Evolutionary conservation across 2,888 invertebrate genomes (phyloP).

Genomic region (Hemaris fuciformis): DNA sequence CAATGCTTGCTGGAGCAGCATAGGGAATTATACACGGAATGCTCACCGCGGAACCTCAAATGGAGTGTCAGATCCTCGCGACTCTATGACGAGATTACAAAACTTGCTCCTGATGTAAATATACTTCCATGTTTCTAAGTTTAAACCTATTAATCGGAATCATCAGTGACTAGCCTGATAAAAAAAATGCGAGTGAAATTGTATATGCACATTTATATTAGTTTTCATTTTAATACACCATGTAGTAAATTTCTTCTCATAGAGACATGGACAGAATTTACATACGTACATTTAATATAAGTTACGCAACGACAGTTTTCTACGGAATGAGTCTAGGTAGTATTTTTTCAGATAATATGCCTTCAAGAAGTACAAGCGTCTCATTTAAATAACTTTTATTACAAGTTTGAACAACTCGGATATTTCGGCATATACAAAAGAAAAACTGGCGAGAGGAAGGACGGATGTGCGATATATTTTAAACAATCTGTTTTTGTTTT

Average conservation of each 20-base stretch:
- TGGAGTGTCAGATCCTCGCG: constrained; percentile 86
- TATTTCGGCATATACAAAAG: constrained; percentile 90
- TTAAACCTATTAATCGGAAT: no score
- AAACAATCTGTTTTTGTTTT: constrained; percentile 85
- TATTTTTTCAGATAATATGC: constrained; percentile 86
- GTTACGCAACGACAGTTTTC: no score
- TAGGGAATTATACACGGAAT: constrained; percentile 85
- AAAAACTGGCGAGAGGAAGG: constrained; percentile 88
- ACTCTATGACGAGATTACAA: constrained; percentile 71
- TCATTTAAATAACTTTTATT: constrained; percentile 85
- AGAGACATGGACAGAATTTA: no score
- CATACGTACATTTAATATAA: no score
- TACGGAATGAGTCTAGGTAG: no score
- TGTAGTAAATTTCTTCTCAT: no score
- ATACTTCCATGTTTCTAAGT: constrained; percentile 9
- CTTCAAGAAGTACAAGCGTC: constrained; percentile 94
- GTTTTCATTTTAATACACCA: no score
- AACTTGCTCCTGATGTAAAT: constrained; percentile 73
- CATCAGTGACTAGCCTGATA: no score
- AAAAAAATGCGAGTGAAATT: no score
- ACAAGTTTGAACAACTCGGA: constrained; percentile 80
- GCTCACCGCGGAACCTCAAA: constrained; percentile 79
- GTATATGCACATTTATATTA: no score
- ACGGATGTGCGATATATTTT: constrained; percentile 96
- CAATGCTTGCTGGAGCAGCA: constrained; percentile 90